Base-by-base conservation (phyloP, 2,888 invertebrate genomes). In the Stenolophus ochropezus region DNA sequence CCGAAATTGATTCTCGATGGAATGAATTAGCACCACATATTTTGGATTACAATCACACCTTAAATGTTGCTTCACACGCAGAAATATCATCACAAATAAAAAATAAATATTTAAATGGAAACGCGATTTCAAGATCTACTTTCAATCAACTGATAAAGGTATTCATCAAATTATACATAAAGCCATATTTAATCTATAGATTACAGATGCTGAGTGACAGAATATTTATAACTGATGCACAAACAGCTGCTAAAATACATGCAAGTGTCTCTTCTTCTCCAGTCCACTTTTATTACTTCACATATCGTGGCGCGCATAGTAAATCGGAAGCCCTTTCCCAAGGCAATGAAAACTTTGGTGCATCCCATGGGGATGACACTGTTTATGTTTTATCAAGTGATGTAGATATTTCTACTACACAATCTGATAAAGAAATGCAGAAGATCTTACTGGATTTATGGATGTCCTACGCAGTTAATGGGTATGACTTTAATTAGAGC, bases 241-340 rank as follows among this genome's bases (percentile, higher is more conserved):
- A 93, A 58, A 91, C 91, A 83, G 89, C 93, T n/a, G 91, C 93
- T 0, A 91, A 91, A 83, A 85, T 93, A 65, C 94, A 94, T 85
- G 91, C 93, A 0, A 86, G 88, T 14, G 89, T 89, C 51, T 91
- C 91, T 0, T 89, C 90, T 11, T 91, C 92, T 83, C 92, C 94
- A 0, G 91, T 93, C 1, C 93, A 92, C 88, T 90, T 92, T 82
- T 94, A 94, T 86, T 90, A 92, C n/a, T 95, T 93, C 86, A 88
- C 91, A 2, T 93, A 92, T 88, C 90, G 92, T 73, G 92, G 92
- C 0, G 88, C 88, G n/a, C 86, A 87, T 80, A 94, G 94, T 85
- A 86, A 92, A 11, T 92, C 92, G 1, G 89, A 92, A 74, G n/a
- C 88, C 5, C 89, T 93, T 86, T 90, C 92, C 0, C 85, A 87